Evolutionary conservation across 2,113 vertebrate species (phyloP).

Genomic region (Pelobates fuscus): DNA sequence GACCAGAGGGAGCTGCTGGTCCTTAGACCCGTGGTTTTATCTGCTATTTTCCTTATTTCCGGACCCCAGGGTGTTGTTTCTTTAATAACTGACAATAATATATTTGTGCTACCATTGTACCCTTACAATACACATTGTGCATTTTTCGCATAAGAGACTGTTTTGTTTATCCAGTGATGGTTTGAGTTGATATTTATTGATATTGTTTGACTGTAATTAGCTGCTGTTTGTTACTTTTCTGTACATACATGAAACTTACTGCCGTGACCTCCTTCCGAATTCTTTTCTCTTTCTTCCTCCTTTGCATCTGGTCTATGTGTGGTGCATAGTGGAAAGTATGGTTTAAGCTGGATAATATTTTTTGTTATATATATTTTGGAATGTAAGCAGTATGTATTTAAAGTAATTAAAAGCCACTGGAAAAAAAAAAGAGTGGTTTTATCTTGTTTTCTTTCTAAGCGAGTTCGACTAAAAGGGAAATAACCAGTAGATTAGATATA

Average conservation of each 20-base stretch:
- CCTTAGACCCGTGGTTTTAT: neutral
- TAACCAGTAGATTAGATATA: no score
- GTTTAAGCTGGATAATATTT: conserved; percentile 45
- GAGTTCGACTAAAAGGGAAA: no score
- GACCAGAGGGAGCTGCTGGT: conserved; percentile 26
- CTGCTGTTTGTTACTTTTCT: conserved; percentile 4
- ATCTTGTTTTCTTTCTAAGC: neutral
- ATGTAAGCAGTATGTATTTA: conserved; percentile 47
- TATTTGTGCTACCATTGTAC: conserved; percentile 36
- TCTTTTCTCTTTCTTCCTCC: conserved; percentile 24
- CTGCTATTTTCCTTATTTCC: conserved; percentile 7
- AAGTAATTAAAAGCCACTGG: conserved; percentile 45
- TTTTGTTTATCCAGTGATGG: conserved; percentile 37
- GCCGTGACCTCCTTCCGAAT: conserved; percentile 14
- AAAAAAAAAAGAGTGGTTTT: neutral
- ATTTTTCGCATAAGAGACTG: conserved; percentile 39
- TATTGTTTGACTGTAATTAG: conserved; percentile 32
- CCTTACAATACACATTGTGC: conserved; percentile 29
- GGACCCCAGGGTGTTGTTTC: conserved; percentile 24
- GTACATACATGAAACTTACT: conserved; percentile 3
- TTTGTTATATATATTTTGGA: conserved; percentile 50
- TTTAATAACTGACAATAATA: conserved; percentile 32
- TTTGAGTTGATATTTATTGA: conserved; percentile 41
- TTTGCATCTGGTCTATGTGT: conserved; percentile 41
- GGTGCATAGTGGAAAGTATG: conserved; percentile 45